A percentile compares a stretch with the other conserved stretches of the same genome.
Evolutionary conservation across 2,888 invertebrate genomes (phyloP).

Genomic region (Bimastos eiseni): DNA sequence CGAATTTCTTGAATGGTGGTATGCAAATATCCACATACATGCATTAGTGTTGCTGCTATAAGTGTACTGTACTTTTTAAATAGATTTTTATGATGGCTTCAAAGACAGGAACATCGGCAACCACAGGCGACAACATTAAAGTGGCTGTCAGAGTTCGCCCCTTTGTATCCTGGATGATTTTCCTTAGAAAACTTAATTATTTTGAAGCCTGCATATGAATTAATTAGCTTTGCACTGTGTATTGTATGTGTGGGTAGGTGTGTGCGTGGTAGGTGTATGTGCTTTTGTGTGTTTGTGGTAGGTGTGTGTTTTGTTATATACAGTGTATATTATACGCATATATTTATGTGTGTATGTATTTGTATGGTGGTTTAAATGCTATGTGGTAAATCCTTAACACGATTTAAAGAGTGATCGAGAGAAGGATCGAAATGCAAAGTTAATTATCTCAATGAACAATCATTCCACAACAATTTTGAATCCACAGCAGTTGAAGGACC

Average conservation of each 20-base stretch:
- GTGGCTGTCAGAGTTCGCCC: conserved; percentile 68
- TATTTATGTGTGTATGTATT: neutral
- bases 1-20: too few relatives aligned
- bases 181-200: neutral
- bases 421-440: conserved; percentile 18
- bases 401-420: neutral
- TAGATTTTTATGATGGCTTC: neutral
- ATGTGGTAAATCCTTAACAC: neutral
- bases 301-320: too few relatives aligned
- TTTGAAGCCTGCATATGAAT: neutral
- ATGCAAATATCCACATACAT: neutral
- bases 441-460: conserved; percentile 56
- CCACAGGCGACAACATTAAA: conserved; percentile 62
- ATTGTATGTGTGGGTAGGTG: neutral
- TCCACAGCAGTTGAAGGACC: conserved; percentile 50
- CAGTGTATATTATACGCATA: neutral
- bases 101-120: neutral
- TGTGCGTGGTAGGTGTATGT: neutral
- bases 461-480: conserved; percentile 54
- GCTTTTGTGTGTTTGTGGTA: neutral
- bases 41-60: neutral
- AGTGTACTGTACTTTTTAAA: neutral
- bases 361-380: neutral
- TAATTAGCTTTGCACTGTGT: conserved; percentile 3
- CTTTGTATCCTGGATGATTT: conserved; percentile 62